Evolutionary conservation across 2,888 invertebrate genomes (phyloP).

Genomic region (Mythimna pallens): DNA sequence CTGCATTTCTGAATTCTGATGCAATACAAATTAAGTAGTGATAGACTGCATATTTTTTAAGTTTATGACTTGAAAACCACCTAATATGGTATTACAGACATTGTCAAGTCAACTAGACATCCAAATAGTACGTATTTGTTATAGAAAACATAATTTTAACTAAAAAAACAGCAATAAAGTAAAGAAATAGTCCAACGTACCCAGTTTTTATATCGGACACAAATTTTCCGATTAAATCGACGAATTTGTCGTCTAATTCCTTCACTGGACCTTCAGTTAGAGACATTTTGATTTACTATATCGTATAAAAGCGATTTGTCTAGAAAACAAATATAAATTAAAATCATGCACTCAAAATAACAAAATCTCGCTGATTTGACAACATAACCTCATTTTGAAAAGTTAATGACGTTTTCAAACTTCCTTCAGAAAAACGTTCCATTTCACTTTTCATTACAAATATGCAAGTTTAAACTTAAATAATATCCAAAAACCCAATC

Average conservation of each 20-base stretch:
- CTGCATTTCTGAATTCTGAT: conserved; percentile 48
- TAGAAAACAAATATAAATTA: conserved; percentile 5
- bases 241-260: conserved; percentile 78
- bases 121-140: neutral
- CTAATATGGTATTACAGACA: neutral
- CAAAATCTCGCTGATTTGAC: conserved; percentile 34
- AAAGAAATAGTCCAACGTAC: conserved; percentile 69
- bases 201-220: conserved; percentile 76
- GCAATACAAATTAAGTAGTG: conserved; percentile 28
- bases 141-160: neutral
- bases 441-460: neutral
- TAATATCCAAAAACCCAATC: no score
- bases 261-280: conserved; percentile 66
- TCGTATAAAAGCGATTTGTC: neutral
- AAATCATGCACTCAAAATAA: conserved; percentile 10
- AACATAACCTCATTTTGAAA: conserved; percentile 54
- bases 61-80: conserved; percentile 6
- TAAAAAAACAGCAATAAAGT: neutral
- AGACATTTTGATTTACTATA: conserved; percentile 66
- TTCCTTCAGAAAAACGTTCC: conserved; percentile 23
- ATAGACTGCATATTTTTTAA: neutral
- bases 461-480: no score
- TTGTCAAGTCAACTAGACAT: neutral
- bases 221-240: conserved; percentile 79
- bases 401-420: conserved; percentile 37